phyloP scores from a whole-genome alignment of 2,113 vertebrate species.

The Redunca redunca region DNA sequence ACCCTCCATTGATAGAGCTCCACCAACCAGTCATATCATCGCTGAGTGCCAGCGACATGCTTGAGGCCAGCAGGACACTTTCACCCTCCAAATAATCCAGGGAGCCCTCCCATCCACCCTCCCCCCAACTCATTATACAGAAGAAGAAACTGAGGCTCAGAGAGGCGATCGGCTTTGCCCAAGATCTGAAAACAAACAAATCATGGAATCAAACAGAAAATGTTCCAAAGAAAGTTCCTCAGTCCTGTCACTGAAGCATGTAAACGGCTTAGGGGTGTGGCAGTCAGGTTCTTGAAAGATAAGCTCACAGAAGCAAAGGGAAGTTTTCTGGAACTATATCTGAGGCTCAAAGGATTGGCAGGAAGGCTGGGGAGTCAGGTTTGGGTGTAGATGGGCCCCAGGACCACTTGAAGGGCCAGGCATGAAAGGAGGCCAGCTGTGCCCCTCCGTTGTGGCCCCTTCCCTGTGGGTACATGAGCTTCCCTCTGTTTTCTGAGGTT shows the following conservation, averaged over 20 bases:
- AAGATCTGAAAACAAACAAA: neutral
- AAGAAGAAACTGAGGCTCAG: neutral
- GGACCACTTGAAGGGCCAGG: neutral
- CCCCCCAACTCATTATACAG: neutral
- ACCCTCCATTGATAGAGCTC: neutral
- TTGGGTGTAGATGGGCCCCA: neutral
- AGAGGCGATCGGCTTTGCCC: neutral
- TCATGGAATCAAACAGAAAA: neutral
- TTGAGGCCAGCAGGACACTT: too few relatives aligned
- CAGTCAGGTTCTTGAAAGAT: neutral
- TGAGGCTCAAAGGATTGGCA: neutral
- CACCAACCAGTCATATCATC: neutral
- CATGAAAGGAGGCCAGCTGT: too few relatives aligned
- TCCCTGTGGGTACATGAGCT: rapidly evolving
- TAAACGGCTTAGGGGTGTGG: rapidly evolving
- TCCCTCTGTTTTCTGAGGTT: neutral
- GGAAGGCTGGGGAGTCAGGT: neutral
- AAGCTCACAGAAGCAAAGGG: neutral
- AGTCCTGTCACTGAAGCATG: rapidly evolving
- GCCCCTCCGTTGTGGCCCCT: too few relatives aligned
- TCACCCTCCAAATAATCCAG: neutral
- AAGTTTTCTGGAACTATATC: neutral
- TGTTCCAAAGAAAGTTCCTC: neutral
- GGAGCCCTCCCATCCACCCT: too few relatives aligned
- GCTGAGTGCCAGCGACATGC: rapidly evolving